These are phyloP conservation scores for Tachina grossa DNA, from an alignment of 2,888 invertebrate species.

Conservation along the genomic window DNA sequence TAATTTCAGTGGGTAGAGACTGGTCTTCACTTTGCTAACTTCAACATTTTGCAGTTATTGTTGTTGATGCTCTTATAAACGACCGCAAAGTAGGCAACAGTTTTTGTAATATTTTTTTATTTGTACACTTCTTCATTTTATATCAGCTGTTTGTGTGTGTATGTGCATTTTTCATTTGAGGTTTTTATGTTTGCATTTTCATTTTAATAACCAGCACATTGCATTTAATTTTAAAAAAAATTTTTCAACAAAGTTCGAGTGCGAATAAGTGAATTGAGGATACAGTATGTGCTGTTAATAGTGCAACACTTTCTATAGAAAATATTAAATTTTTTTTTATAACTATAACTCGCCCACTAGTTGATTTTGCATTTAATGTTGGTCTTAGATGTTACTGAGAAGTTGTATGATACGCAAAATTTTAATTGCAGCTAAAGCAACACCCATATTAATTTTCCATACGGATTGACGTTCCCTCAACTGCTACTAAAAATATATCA, in stretches of 20 bases:
- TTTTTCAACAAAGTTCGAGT: conserved; percentile 36
- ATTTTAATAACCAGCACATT: conserved; percentile 65
- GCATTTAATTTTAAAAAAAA: conserved; percentile 16
- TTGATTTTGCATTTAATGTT: too few relatives aligned
- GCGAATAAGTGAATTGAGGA: conserved; percentile 18
- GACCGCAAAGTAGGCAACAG: conserved; percentile 72
- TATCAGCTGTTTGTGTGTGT: conserved; percentile 25
- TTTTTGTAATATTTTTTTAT: conserved; percentile 53
- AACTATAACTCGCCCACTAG: background rate
- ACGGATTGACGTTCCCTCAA: too few relatives aligned
- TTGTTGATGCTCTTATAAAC: conserved; percentile 68
- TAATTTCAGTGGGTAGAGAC: conserved; percentile 22
- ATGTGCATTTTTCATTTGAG: conserved; percentile 56
- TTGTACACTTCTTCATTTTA: conserved; percentile 37
- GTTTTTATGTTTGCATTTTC: conserved; percentile 64
- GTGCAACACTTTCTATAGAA: background rate
- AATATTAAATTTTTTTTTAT: background rate
- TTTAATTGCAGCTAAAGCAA: too few relatives aligned
- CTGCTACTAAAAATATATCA: too few relatives aligned
- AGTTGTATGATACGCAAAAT: too few relatives aligned
- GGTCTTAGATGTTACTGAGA: too few relatives aligned
- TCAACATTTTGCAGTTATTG: conserved; percentile 67
- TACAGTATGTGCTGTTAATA: conserved; percentile 1
- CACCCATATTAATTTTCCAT: too few relatives aligned
- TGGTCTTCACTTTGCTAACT: conserved; percentile 66